Conservation (phyloP, 2,113 vertebrate genomes). For the Sturnus vulgaris region DNA sequence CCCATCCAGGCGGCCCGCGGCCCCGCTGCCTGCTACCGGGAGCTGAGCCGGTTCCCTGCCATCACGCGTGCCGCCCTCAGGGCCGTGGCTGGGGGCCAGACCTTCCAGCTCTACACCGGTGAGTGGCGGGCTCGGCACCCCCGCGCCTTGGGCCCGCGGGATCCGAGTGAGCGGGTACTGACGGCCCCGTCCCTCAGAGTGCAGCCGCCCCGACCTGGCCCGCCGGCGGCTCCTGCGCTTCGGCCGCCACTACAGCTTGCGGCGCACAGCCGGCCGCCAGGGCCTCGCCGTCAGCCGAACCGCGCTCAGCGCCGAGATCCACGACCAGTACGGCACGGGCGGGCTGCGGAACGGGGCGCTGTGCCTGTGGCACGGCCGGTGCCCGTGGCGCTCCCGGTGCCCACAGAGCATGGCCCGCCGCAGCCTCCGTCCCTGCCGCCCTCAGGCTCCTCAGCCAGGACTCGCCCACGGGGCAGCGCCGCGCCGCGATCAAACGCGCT, state of each 20-base stretch:
- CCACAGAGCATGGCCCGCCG: rapidly evolving
- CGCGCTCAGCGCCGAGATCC: slow-evolving; percentile 86
- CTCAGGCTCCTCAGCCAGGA: slow-evolving; percentile 85
- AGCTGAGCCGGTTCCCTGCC: slow-evolving; percentile 82
- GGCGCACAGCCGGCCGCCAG: slow-evolving; percentile 27
- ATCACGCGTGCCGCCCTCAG: slow-evolving; percentile 83
- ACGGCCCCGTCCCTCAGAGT: slow-evolving; percentile 70
- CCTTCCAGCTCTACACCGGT: slow-evolving; percentile 91
- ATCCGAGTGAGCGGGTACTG: rapidly evolving
- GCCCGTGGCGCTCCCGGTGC: rapidly evolving
- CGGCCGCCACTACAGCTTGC: slow-evolving; percentile 38
- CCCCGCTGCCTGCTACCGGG: slow-evolving; percentile 79
- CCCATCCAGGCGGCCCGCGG: slow-evolving; percentile 59
- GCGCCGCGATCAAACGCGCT: not conserved
- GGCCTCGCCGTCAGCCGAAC: slow-evolving; percentile 77
- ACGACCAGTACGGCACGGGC: slow-evolving; percentile 80
- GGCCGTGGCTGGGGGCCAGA: slow-evolving; percentile 80
- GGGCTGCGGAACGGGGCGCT: rapidly evolving
- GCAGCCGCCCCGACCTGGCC: slow-evolving; percentile 87
- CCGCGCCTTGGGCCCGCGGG: rapidly evolving
- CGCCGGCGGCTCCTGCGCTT: slow-evolving; percentile 87
- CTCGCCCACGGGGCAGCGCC: slow-evolving; percentile 76
- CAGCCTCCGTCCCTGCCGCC: not conserved
- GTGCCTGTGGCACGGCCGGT: rapidly evolving
- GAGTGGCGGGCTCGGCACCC: not conserved